Evolutionary conservation across 2,113 vertebrate genomes (phyloP), one percentile per base, ranked within the genome.

Genomic region (Macquaria australasica): DNA sequence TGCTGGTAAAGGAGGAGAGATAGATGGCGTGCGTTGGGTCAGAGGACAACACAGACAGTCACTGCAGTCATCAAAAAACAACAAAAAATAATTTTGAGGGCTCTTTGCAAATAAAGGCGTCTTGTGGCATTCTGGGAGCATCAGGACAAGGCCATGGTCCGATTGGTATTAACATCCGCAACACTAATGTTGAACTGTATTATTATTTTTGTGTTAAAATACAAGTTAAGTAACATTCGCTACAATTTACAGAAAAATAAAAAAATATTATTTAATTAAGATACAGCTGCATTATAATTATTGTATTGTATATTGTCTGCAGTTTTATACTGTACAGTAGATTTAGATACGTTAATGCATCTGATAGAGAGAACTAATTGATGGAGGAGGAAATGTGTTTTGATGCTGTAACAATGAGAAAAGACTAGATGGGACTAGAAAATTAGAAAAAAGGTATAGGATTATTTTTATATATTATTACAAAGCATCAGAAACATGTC

Each of bases 1-100:
- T 28, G n/a, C 56, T 81, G 45, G 37, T 72, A 56, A 66, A 28
- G 21, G 41, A 41, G 16, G 50, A 58, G 53, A 28, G 48, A 81
- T 64, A 25, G 21, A 69, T 60, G 43, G 31, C 4, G 28, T 77
- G n/a, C 77, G 62, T n/a, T 51, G 20, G 6, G 6, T 73, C 39
- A 76, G 62, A 60, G 7, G 41, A 59, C 14, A 0, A 25, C 41
- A 62, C 20, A 78, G 7, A 3, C 18, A 71, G 1, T 48, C 6
- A 25, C 3, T 12, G 9, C 21, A 48, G 3, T 6, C 8, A 50
- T n/a, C 60, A 12, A 31, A 31, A 31, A 31, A 31, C 28, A 31
- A 31, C 28, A 1, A 28, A 14, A 60, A 50, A 64, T 9, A 6
- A 37, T 64, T 68, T n/a, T 8, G 0, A 31, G 31, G 31, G 6